Base-by-base conservation (phyloP, 1,140 invertebrate genomes). In the Polypedilum vanderplanki region DNA sequence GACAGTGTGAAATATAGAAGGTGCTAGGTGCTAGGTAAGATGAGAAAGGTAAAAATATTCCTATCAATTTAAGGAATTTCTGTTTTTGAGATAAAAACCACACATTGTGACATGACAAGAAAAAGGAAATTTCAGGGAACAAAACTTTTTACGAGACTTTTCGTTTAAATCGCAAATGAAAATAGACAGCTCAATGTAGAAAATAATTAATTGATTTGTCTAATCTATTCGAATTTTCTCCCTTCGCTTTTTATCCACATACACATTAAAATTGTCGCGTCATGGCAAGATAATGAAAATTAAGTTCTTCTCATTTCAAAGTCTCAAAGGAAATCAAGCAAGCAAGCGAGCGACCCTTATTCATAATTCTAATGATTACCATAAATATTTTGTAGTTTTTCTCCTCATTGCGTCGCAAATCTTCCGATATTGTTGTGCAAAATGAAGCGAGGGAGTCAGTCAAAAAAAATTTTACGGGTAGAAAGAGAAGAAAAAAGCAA, bases 151-250 rank as follows among this genome's bases (percentile, higher is more conserved):
- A 57, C 46, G 46, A 57, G 12, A 57, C 46, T 57, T 57, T 57
- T 57, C 46, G 46, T 57, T 57, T 57, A 57, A 57, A 57, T 57
- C 12, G 46, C 18, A 70, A 70, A 70, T 70, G 65, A 70, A 70
- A 70, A 70, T 22, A 8, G 65, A 70, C 65, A 70, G 65, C 65
- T 70, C 20, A 70, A 20, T 70, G 65, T 10, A 70, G 18, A 70
- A 70, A 18, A 70, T 57, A 70, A 70, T 70, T 70, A 70, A 70
- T 70, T 70, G 65, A 70, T 70, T 70, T 70, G 65, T 70, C 65
- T 70, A 70, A 70, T 70, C 65, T 70, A 4, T 12, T 20, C 18
- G 65, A 18, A 22, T 70, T 10, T 70, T 20, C 17, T 70, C 65
- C 65, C 17, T 22, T 70, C 65, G n/a, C 15, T 70, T 18, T 20